Base-by-base conservation (phyloP, 2,113 vertebrate species). In the Chitala chitala region DNA sequence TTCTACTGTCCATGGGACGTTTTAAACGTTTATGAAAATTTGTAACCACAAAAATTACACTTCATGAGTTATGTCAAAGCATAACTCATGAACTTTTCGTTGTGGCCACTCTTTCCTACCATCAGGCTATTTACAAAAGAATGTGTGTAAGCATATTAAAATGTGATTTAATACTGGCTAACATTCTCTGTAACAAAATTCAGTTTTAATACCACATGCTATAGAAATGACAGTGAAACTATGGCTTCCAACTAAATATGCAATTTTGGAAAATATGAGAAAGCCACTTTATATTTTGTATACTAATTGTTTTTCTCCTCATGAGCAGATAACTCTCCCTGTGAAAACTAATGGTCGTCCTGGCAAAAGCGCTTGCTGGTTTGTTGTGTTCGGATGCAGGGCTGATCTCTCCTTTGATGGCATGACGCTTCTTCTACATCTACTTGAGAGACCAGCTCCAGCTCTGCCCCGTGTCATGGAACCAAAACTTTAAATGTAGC, bases 1-100 rank as follows among this genome's bases (percentile, higher is more conserved):
- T 73, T 74, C 36, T 81, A 82, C 82, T 73, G 68, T 61, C 58
- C 72, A 51, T 38, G 63, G 66, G 50, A 44, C 78, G n/a, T 66
- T 65, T 78, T 69, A 29, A 5, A n/a, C 7, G 12, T 38, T 54
- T n/a, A 48, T 50, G 46, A 36, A 26, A 51, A 29, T 75, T 77
- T 70, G 73, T 75, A 33, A 54, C 74, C 48, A 59, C 51, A 29
- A 44, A 75, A 76, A 75, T 68, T 58, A 22, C 68, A 40, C 20
- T 29, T 36, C 20, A 64, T 54, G 29, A 44, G 20, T 75, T 68
- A 83, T 78, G 80, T 74, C 73, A 81, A 82, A 63, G 38, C 36
- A n/a, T 63, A 63, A 63, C 29, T 29, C 33, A n/a, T n/a, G n/a
- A n/a, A n/a, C n/a, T n/a, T n/a, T n/a, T n/a, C n/a, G n/a, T n/a